phyloP scores from a whole-genome alignment of 2,797 vertebrate species.

The Odontamblyopus rebecca region DNA sequence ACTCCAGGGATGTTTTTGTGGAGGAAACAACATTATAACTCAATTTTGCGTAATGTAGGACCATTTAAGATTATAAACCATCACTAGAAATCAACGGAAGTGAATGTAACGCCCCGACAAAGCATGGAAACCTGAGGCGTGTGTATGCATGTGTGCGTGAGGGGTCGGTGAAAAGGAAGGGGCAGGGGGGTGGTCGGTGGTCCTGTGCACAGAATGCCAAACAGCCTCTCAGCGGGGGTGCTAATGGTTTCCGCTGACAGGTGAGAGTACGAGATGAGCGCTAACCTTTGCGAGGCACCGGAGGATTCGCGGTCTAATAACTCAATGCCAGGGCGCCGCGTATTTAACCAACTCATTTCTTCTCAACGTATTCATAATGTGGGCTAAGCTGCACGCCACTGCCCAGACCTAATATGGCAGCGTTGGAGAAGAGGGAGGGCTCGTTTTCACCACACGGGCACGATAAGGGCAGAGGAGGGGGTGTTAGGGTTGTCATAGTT shows the following conservation, averaged over 20 bases:
- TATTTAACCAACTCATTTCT: constrained; percentile 48
- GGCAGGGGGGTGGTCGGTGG: not conserved
- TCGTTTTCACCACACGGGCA: not conserved
- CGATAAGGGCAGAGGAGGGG: not conserved
- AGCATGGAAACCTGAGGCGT: not conserved
- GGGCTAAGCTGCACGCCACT: not conserved
- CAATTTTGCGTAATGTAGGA: too few relatives aligned
- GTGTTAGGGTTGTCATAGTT: constrained; percentile 1
- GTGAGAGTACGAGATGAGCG: constrained; percentile 30
- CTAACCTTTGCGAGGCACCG: constrained; percentile 53
- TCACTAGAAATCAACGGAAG: not conserved
- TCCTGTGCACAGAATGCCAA: constrained; percentile 56
- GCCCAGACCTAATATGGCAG: not conserved
- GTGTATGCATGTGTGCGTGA: too few relatives aligned
- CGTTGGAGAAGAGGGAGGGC: not conserved
- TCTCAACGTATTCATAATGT: constrained; percentile 12
- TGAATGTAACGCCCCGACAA: not conserved
- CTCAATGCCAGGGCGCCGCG: constrained; percentile 46
- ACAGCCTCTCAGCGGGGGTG: constrained; percentile 57
- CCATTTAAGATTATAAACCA: too few relatives aligned
- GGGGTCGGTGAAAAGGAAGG: not conserved
- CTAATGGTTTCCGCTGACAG: constrained; percentile 59
- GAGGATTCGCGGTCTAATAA: constrained; percentile 53
- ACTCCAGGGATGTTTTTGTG: too few relatives aligned
- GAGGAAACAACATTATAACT: too few relatives aligned